A percentile compares a stretch with the other conserved stretches of the same genome.
These are phyloP conservation scores for Heteractis magnifica DNA, from an alignment of 92 coral and sea anemone genomes.

Conservation along the genomic window DNA sequence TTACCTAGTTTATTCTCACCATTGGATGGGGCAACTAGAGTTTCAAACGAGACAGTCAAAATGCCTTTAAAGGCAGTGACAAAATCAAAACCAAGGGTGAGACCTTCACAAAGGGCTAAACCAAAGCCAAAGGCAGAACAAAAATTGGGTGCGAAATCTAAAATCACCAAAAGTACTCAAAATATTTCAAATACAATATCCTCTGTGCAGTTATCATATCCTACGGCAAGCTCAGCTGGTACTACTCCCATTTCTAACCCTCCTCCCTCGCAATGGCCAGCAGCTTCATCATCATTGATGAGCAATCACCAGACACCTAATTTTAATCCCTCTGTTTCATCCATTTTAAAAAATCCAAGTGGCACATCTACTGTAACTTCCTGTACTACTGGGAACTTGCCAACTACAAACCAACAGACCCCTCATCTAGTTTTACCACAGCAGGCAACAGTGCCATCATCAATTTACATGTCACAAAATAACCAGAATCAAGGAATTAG, in stretches of 20 bases:
- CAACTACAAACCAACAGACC: not conserved
- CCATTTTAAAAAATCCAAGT: not conserved
- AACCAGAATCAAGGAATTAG: slow-evolving; percentile 2
- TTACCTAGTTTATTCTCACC: slow-evolving; percentile 44
- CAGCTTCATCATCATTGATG: not conserved
- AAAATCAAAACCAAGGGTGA: slow-evolving; percentile 27
- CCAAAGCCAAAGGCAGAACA: slow-evolving; percentile 40
- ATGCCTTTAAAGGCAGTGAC: slow-evolving; percentile 31
- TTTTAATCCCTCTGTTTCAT: slow-evolving; percentile 12
- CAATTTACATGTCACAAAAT: slow-evolving; percentile 18
- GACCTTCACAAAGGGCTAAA: slow-evolving; percentile 31
- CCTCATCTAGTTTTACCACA: not conserved
- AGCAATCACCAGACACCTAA: slow-evolving; percentile 9
- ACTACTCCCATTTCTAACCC: slow-evolving; percentile 5
- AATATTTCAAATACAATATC: slow-evolving; percentile 3
- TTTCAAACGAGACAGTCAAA: slow-evolving; percentile 21
- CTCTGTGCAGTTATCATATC: not conserved
- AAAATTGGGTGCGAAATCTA: slow-evolving; percentile 24
- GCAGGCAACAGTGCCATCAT: not conserved
- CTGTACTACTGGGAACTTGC: not conserved
- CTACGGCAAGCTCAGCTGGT: slow-evolving; percentile 1
- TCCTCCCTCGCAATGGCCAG: slow-evolving; percentile 24
- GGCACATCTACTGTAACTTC: slow-evolving; percentile 1
- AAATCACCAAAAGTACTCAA: slow-evolving; percentile 11
- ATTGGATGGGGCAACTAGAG: slow-evolving; percentile 13